Conservation (phyloP, 2,888 invertebrate genomes). For the Antheraea assamensis region DNA sequence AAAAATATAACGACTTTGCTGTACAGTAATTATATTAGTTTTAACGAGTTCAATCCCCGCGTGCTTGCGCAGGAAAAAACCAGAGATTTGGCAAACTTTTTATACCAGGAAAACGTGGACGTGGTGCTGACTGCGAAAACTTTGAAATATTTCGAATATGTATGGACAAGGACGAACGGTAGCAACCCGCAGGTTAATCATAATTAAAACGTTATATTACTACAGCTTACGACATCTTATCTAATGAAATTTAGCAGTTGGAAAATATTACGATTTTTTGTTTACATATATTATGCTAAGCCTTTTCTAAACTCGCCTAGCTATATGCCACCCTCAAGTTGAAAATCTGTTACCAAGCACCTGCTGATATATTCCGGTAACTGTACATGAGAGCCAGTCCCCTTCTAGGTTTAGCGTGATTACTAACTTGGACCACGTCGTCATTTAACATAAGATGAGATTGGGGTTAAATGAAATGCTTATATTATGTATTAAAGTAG, state of each 20-base stretch:
- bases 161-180: constrained; percentile 79
- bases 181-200: constrained; percentile 70
- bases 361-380: too few relatives aligned
- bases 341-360: too few relatives aligned
- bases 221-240: too few relatives aligned
- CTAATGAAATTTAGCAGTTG: too few relatives aligned
- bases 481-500: too few relatives aligned
- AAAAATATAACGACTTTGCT: constrained; percentile 57
- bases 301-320: too few relatives aligned
- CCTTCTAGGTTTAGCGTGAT: background rate
- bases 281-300: too few relatives aligned
- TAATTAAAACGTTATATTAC: constrained; percentile 17
- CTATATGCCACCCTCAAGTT: too few relatives aligned
- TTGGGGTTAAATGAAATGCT: too few relatives aligned
- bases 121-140: constrained; percentile 65
- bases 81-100: constrained; percentile 69
- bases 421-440: too few relatives aligned
- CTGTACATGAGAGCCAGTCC: background rate
- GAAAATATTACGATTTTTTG: too few relatives aligned
- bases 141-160: constrained; percentile 77
- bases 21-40: constrained; percentile 59
- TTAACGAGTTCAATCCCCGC: constrained; percentile 55
- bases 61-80: constrained; percentile 67
- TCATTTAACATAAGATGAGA: too few relatives aligned
- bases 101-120: constrained; percentile 73